Evolutionary conservation across 92 coral and sea anemone species (phyloP).

Genomic region (Phymanthus crucifer): DNA sequence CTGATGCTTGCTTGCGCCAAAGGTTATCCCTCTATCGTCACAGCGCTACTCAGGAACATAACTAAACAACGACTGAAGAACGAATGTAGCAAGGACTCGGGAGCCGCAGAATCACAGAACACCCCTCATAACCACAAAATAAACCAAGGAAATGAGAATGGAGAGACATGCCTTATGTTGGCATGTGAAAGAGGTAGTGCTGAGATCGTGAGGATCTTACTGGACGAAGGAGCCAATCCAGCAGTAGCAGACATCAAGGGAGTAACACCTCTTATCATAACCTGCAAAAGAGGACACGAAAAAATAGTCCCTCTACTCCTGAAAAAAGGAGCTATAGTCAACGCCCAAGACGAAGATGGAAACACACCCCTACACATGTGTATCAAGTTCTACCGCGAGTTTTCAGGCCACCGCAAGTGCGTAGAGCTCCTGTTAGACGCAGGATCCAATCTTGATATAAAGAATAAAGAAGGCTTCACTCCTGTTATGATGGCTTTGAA

Average conservation of each 20-base stretch:
- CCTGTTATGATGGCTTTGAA: conserved; percentile 63
- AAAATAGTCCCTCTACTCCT: conserved; percentile 64
- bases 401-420: conserved; percentile 74
- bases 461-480: conserved; percentile 62
- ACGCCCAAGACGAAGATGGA: conserved; percentile 61
- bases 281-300: conserved; percentile 73
- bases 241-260: conserved; percentile 66
- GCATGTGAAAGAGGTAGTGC: conserved; percentile 78
- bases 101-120: conserved; percentile 6
- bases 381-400: conserved; percentile 64
- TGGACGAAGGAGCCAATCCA: conserved; percentile 74
- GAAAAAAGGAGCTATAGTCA: conserved; percentile 54
- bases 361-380: conserved; percentile 77
- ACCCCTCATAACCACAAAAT: conserved; percentile 31
- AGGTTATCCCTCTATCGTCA: conserved; percentile 70
- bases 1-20: conserved; percentile 83
- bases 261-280: conserved; percentile 65
- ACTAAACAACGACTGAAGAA: conserved; percentile 42
- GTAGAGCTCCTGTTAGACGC: conserved; percentile 63
- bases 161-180: conserved; percentile 74
- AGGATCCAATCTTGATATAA: conserved; percentile 55
- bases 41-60: conserved; percentile 60
- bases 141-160: conserved; percentile 60
- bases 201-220: conserved; percentile 62
- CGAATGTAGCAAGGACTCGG: conserved; percentile 39